Base-by-base conservation (phyloP, 2,113 vertebrate genomes). In the Centrocercus urophasianus region DNA sequence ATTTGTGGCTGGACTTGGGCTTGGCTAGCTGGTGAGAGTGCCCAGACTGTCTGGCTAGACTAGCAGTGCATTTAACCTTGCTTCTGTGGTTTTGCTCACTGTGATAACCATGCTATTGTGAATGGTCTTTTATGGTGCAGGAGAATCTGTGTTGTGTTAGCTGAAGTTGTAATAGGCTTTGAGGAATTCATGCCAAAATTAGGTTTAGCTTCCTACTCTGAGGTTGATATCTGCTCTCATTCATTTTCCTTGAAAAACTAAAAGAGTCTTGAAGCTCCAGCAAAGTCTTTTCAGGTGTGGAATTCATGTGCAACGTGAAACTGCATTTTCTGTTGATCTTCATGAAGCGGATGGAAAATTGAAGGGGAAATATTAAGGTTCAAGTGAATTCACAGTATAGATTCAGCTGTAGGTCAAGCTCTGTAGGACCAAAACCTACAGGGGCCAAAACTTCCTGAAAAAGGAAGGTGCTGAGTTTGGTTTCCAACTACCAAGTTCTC, bases 231-330 rank as follows among this genome's bases (percentile, higher is more conserved):
- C 69, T 90, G 38, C 67, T 89, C 34, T 85, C 79, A 89, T 74
- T 78, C 20, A 38, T 94, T 94, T 94, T 85, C 54, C 57, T 85
- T 74, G 65, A 76, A 94, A 94, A 69, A 54, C 56, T 72, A 60
- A 13, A 14, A 94, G 36, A 79, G 13, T 59, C 63, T 90, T 79
- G 54, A 87, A 87, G 45, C 14, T 25, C 30, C 32, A 67, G 32
- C n/a, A 70, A 90, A 85, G 61, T 78, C 45, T 81, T 63, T 81
- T 93, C 67, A 88, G 9, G 24, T 80, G 27, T 87, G 27, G 66
- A 89, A 79, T 52, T 92, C 17, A 40, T 69, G 8, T 87, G 15
- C 20, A 13, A 75, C 17, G 28, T 77, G 61, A 65, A 91, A 79
- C 25, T 56, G 40, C 28, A 30, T 86, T 75, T 87, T 78, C 6